These are phyloP conservation scores for Lacerta agilis DNA, from an alignment of 2,797 vertebrate species.

Conservation along the genomic window DNA sequence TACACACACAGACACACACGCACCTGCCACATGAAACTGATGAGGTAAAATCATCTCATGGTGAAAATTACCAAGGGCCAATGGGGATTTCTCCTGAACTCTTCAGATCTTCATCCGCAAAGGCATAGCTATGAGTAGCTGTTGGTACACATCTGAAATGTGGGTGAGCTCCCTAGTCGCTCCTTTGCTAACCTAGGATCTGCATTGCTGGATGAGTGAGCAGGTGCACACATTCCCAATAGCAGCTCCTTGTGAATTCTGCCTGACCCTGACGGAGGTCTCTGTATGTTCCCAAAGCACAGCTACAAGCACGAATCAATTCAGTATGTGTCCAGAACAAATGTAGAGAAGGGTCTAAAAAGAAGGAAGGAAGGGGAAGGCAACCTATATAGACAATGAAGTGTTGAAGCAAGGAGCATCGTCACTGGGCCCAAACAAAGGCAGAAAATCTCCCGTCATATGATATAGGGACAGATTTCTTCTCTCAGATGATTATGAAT, in stretches of 20 bases:
- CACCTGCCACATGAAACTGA: not conserved
- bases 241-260: not conserved
- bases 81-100: not conserved
- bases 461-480: not conserved
- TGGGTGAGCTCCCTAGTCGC: not conserved
- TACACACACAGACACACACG: not conserved
- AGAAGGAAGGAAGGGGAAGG: too few relatives aligned
- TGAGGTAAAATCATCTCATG: not conserved
- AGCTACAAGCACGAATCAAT: not conserved
- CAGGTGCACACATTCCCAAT: not conserved
- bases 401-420: not conserved
- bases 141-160: not conserved
- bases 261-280: not conserved
- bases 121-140: not conserved
- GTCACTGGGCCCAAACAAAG: not conserved
- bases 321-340: not conserved
- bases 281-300: not conserved
- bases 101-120: not conserved
- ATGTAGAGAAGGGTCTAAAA: not conserved
- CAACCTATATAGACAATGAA: not conserved
- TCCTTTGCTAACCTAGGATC: not conserved
- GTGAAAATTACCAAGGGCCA: not conserved
- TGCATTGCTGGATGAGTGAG: not conserved
- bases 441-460: not conserved
- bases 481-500: not conserved